Percentiles rank a stretch among this genome's conserved stretches.
Conservation (phyloP, 2,113 vertebrate species). For the Puffinus mauretanicus region DNA sequence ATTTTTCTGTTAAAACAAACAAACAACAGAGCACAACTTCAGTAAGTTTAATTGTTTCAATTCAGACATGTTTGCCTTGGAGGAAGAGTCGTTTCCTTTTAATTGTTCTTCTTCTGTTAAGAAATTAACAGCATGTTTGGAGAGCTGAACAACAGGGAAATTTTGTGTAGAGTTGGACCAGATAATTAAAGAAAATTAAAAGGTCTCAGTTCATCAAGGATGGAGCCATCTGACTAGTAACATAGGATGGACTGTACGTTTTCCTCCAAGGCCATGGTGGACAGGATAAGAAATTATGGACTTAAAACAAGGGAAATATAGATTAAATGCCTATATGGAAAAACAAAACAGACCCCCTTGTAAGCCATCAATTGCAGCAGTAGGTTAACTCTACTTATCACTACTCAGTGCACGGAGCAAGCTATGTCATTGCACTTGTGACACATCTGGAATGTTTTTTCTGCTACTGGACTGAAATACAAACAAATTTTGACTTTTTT, state of each 20-base stretch:
- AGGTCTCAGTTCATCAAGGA: not conserved
- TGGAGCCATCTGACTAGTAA: not conserved
- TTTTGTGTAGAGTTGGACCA: not conserved
- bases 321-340: not conserved
- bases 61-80: not conserved
- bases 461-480: not conserved
- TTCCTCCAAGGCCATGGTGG: not conserved
- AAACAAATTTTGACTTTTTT: not conserved
- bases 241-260: not conserved
- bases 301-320: not conserved
- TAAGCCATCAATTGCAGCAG: not conserved
- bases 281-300: not conserved
- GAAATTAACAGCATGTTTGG: not conserved
- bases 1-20: constrained; percentile 62
- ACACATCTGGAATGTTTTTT: not conserved
- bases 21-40: not conserved
- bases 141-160: not conserved
- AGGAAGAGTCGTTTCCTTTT: not conserved
- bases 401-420: not conserved
- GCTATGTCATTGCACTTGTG: fast-evolving
- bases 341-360: not conserved
- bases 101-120: not conserved
- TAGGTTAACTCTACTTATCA: not conserved
- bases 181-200: not conserved
- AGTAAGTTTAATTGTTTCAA: not conserved